Evolutionary conservation across 2,888 invertebrate species (phyloP).

Genomic region (Galerucella calmariensis): DNA sequence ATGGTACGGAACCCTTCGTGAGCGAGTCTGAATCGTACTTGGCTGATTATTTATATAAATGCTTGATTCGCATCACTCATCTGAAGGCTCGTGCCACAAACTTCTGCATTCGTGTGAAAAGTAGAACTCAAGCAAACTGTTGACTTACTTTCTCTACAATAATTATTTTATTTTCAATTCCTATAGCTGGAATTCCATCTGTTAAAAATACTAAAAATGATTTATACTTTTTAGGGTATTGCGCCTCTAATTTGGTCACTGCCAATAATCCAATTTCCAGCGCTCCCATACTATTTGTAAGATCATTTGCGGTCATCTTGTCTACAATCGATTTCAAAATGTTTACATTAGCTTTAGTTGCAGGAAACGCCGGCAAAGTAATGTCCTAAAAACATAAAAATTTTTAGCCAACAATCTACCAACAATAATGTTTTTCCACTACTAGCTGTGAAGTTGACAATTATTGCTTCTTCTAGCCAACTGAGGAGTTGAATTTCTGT

Average conservation of each 20-base stretch:
- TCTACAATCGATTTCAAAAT: slow-evolving; percentile 69
- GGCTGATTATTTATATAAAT: too few relatives aligned
- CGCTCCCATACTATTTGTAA: slow-evolving; percentile 75
- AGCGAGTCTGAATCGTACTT: too few relatives aligned
- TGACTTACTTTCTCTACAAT: slow-evolving; percentile 57
- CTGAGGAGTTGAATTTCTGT: too few relatives aligned
- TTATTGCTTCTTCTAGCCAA: too few relatives aligned
- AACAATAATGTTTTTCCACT: too few relatives aligned
- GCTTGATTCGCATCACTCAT: too few relatives aligned
- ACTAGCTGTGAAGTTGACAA: too few relatives aligned
- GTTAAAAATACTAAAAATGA: slow-evolving; percentile 74
- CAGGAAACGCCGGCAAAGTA: slow-evolving; percentile 66
- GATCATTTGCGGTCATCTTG: slow-evolving; percentile 67
- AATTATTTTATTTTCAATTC: slow-evolving; percentile 66
- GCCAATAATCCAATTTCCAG: slow-evolving; percentile 66
- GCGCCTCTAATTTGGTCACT: slow-evolving; percentile 45
- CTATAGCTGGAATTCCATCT: slow-evolving; percentile 73
- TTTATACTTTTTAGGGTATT: slow-evolving; percentile 60
- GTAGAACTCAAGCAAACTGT: background rate
- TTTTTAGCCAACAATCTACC: background rate
- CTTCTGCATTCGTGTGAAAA: too few relatives aligned
- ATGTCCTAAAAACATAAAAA: slow-evolving; percentile 43
- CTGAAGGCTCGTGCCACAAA: too few relatives aligned
- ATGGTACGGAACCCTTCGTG: too few relatives aligned
- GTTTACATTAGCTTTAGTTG: slow-evolving; percentile 68